Evolutionary conservation across 2,113 vertebrate species (phyloP), one percentile per base, ranked within the genome.

Genomic region (Regulus satrapa): DNA sequence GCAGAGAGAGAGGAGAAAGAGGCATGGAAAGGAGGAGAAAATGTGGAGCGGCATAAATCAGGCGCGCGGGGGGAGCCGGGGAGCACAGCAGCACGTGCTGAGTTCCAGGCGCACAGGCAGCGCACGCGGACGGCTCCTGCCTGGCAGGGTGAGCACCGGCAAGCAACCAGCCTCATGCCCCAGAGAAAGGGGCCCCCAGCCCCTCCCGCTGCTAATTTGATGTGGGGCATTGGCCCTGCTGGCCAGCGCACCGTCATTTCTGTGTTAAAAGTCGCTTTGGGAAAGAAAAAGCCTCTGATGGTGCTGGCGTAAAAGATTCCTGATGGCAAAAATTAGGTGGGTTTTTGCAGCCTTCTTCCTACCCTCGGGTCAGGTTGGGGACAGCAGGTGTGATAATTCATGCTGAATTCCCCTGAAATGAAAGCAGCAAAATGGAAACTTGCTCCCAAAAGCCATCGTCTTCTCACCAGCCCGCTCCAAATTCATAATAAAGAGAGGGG

Each of bases 1-100:
- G 52, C 19, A 1, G 52, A 89, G 45, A 61, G 92, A 87, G 84
- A 88, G 54, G 74, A 87, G 45, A 91, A 91, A 95, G 81, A 95
- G 78, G 81, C 93, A 95, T 85, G 89, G 96, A 95, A 92, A 94
- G 55, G 14, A 95, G 91, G 81, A 89, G 94, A 95, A 96, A 96
- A 96, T 94, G 93, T 95, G 78, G 95, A 96, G 71, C 28, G 59
- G 95, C 89, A 93, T 95, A 95, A 93, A 95, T 95, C 77, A 95
- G 86, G 84, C 24, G 2, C 1, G 15, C 41, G 14, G 84, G 77
- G 92, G 94, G 85, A 81, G 91, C 75, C 1, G 6, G 81, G 74
- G 62, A 89, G 89, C 64, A 32, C 5, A 8, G 92, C 85, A 95
- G 93, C 94, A 96, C 94, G 87, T 94, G 95, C 91, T 89, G 91